Evolutionary conservation across 92 coral and sea anemone genomes (phyloP).

Genomic region (Plumapathes pennacea): DNA sequence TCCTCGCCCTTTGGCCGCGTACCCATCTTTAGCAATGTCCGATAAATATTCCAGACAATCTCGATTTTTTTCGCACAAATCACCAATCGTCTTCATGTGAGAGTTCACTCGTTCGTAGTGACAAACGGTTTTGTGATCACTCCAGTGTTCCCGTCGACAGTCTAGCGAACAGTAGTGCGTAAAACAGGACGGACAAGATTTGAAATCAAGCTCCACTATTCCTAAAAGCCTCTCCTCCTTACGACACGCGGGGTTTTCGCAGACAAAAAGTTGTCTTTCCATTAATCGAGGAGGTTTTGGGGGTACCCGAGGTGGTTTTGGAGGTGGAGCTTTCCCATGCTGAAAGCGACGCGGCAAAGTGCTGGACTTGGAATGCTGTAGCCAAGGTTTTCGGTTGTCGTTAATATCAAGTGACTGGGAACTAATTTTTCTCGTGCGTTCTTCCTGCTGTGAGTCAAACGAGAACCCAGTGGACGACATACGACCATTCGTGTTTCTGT

Average conservation of each 20-base stretch:
- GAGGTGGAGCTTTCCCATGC: slow-evolving; percentile 71
- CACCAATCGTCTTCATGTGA: slow-evolving; percentile 77
- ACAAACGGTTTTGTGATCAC: slow-evolving; percentile 73
- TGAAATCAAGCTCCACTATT: slow-evolving; percentile 87
- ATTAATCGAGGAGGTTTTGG: slow-evolving; percentile 97
- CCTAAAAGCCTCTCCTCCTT: slow-evolving; percentile 89
- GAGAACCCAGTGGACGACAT: slow-evolving; percentile 31
- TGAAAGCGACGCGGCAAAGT: slow-evolving; percentile 70
- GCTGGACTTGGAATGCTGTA: slow-evolving; percentile 71
- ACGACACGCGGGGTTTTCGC: slow-evolving; percentile 89
- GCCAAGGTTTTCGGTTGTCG: slow-evolving; percentile 53
- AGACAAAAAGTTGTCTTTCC: slow-evolving; percentile 85
- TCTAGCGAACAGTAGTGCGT: slow-evolving; percentile 96
- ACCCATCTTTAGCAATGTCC: slow-evolving; percentile 74
- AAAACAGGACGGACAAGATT: slow-evolving; percentile 93
- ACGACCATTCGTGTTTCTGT: slow-evolving; percentile 24
- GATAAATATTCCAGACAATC: slow-evolving; percentile 62
- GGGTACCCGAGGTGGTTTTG: slow-evolving; percentile 84
- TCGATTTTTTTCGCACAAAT: slow-evolving; percentile 58
- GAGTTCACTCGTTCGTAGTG: slow-evolving; percentile 86
- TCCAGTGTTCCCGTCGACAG: slow-evolving; percentile 88
- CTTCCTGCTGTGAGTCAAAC: slow-evolving; percentile 30
- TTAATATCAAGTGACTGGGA: slow-evolving; percentile 54
- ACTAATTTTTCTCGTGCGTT: slow-evolving; percentile 23
- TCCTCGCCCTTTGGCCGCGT: slow-evolving; percentile 85